Evolutionary conservation across 92 coral and sea anemone genomes (phyloP), one percentile per base, ranked within the genome.

Genomic region (Bergia sp.): DNA sequence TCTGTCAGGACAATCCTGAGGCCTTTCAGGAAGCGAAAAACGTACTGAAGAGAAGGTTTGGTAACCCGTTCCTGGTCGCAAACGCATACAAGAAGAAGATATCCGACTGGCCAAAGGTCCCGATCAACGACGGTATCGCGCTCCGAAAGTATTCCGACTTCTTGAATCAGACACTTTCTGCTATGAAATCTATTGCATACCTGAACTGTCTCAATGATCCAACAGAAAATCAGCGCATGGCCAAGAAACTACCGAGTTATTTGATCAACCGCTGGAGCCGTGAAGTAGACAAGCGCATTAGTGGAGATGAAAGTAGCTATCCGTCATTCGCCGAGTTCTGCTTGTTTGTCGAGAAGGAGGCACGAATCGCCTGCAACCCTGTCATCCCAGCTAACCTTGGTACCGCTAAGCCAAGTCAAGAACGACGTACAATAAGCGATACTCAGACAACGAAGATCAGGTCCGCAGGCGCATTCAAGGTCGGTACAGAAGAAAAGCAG

Each of bases 301-400:
- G 83, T 49, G 83, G 83, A 18, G 83, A 50, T 47, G 83, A 49
- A 47, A 40, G 82, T 44, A 58, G 89, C 67, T 89, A 89, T 47
- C 91, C 88, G 47, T 37, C 91, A 16, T 83, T 89, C 43, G 83
- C 88, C 0, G 88, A 89, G 47, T 83, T 89, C 73, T 89, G 91
- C 78, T 45, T 38, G 88, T 89, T 89, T 44, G 71, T 83, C 18
- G 47, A 82, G 79, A 81, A 88, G 53, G 88, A 81, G 85, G 87
- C 81, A 37, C 65, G 81, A 77, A 88, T 80, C 41, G 86, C 91
- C 43, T 81, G 87, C 66, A 88, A 81, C 66, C 81, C 86, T 21
- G 71, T 66, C 29, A 67, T 85, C 16, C 69, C 74, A 37, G 86
- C 82, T 18, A 79, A 79, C 41, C 66, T 79, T 79, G 82, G 66